Conservation (phyloP, 2,888 invertebrate species). For the Ennomos erosarius region DNA sequence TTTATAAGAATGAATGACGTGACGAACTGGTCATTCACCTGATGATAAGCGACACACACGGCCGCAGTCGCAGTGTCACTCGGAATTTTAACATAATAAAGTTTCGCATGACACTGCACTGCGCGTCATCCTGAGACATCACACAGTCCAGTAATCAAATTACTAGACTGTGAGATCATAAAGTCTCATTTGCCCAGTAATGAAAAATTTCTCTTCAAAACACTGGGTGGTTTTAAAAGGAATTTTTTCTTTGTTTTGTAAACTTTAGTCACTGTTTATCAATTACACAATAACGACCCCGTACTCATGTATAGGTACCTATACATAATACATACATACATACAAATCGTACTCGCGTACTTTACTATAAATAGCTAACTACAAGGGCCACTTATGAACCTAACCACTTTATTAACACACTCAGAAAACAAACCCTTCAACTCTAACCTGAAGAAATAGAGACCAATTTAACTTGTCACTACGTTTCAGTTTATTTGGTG, state of each 20-base stretch:
- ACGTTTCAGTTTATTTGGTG: conserved; percentile 20
- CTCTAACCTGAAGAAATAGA: conserved; percentile 15
- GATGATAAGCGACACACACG: no score
- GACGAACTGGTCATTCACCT: no score
- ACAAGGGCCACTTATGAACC: conserved; percentile 58
- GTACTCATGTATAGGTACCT: conserved; percentile 1
- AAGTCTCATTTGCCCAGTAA: no score
- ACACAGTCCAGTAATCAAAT: no score
- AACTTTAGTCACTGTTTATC: conserved; percentile 12
- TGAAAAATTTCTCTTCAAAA: no score
- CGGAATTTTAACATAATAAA: no score
- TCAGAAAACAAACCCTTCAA: conserved; percentile 3
- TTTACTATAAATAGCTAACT: conserved; percentile 58
- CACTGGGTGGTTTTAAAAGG: no score
- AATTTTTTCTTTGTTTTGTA: neutral
- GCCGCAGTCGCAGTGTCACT: no score
- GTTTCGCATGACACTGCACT: no score
- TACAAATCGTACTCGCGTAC: conserved; percentile 34
- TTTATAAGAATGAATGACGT: no score
- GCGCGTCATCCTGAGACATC: no score
- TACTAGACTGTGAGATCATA: no score
- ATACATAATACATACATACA: conserved; percentile 26
- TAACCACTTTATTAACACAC: conserved; percentile 37
- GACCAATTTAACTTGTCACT: conserved; percentile 16
- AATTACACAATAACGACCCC: conserved; percentile 19